Conservation (phyloP, 1,140 invertebrate species). For the Tribolium castaneum region DNA sequence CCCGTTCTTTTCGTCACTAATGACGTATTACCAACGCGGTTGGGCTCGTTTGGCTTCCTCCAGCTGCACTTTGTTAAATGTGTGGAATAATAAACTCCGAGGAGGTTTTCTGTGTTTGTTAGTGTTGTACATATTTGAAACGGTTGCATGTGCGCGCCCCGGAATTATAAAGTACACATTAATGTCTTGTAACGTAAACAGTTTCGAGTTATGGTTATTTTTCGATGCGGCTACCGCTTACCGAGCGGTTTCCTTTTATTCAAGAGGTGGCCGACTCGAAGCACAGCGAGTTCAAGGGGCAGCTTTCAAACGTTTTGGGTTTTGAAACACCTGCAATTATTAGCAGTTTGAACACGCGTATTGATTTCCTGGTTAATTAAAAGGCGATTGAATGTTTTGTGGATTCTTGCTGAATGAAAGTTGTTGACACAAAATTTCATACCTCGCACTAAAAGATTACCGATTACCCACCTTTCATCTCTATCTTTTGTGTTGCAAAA, state of each 20-base stretch:
- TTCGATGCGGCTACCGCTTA: slow-evolving; percentile 21
- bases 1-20: not conserved
- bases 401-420: not conserved
- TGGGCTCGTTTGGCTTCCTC: slow-evolving; percentile 12
- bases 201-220: slow-evolving; percentile 33
- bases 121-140: slow-evolving; percentile 41
- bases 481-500: not conserved
- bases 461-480: no score
- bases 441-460: no score
- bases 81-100: slow-evolving; percentile 34
- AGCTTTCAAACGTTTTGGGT: not conserved
- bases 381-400: not conserved
- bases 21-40: slow-evolving; percentile 22
- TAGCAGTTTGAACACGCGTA: not conserved
- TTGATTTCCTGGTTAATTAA: not conserved
- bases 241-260: slow-evolving; percentile 24
- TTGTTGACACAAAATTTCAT: not conserved
- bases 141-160: slow-evolving; percentile 32
- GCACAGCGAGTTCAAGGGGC: not conserved
- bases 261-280: not conserved
- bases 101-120: slow-evolving; percentile 40
- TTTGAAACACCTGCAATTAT: not conserved
- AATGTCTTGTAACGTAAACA: slow-evolving; percentile 34
- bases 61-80: slow-evolving; percentile 37
- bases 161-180: slow-evolving; percentile 39